These are phyloP conservation scores for Anoplius nigerrimus DNA, from an alignment of 2,888 invertebrate genomes.

Conservation along the genomic window DNA sequence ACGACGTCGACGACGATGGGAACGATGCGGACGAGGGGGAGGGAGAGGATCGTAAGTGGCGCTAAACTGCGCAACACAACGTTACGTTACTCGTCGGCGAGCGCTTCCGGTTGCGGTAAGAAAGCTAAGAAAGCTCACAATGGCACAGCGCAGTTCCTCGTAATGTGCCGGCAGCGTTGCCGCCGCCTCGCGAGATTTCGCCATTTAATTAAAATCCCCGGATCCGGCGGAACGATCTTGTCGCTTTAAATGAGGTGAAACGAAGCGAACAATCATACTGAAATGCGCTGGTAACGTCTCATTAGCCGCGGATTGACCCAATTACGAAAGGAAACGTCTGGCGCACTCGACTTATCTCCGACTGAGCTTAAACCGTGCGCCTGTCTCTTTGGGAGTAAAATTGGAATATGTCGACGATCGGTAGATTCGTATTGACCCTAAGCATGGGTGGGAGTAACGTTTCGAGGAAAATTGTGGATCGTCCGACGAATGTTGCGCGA, in stretches of 20 bases:
- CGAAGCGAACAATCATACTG: conserved; percentile 47
- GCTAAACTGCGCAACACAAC: too few relatives aligned
- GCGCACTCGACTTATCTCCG: conserved; percentile 47
- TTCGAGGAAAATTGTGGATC: too few relatives aligned
- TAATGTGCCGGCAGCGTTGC: conserved; percentile 5
- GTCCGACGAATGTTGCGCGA: too few relatives aligned
- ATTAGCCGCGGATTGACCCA: conserved; percentile 67
- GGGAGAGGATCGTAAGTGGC: too few relatives aligned
- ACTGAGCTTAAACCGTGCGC: conserved; percentile 29
- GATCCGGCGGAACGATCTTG: conserved; percentile 34
- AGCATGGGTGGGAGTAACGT: too few relatives aligned
- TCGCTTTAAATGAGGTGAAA: conserved; percentile 51
- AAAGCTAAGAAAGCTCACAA: not conserved
- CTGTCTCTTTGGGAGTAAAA: conserved; percentile 52
- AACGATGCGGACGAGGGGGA: too few relatives aligned
- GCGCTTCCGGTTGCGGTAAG: not conserved
- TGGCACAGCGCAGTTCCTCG: not conserved
- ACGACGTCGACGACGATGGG: too few relatives aligned
- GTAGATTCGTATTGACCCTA: not conserved
- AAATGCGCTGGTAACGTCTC: conserved; percentile 62
- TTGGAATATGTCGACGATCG: conserved; percentile 43
- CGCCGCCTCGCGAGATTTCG: conserved; percentile 12
- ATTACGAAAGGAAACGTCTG: conserved; percentile 67
- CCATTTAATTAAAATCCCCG: conserved; percentile 50
- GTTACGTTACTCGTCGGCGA: too few relatives aligned